A percentile compares a stretch with the other conserved stretches of the same genome.
phyloP scores from a whole-genome alignment of 2,797 vertebrate genomes.

The Ctenosaura bakeri region DNA sequence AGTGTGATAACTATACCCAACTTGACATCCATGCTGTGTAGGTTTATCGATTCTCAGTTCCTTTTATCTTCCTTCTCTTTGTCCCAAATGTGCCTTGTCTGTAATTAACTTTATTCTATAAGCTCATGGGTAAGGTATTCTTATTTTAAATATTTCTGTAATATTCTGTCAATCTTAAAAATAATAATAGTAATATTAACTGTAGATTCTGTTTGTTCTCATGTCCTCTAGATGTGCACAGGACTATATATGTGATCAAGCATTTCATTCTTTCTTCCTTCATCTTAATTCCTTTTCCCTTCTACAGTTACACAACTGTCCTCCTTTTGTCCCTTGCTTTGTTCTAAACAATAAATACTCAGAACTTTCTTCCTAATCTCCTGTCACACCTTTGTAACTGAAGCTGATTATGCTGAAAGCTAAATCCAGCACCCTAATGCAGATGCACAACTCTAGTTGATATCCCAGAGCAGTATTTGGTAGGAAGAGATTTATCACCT shows the following conservation, averaged over 20 bases:
- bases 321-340: slow-evolving; percentile 51
- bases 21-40: no score
- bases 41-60: neutral
- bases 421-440: slow-evolving; percentile 15
- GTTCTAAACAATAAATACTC: slow-evolving; percentile 53
- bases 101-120: neutral
- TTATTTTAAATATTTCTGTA: neutral
- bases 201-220: slow-evolving; percentile 1
- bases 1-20: no score
- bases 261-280: slow-evolving; percentile 25
- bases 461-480: slow-evolving; percentile 49
- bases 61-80: neutral
- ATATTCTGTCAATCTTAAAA: slow-evolving; percentile 2
- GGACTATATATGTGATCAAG: neutral
- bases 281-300: slow-evolving; percentile 38
- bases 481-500: slow-evolving; percentile 39
- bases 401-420: slow-evolving; percentile 35
- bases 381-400: slow-evolving; percentile 23
- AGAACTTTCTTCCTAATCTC: slow-evolving; percentile 56
- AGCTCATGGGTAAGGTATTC: neutral
- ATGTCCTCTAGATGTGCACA: neutral
- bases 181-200: neutral
- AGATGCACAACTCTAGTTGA: slow-evolving; percentile 1
- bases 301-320: slow-evolving; percentile 32
- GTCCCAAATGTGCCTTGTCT: neutral